Evolutionary conservation across 1,140 invertebrate genomes (phyloP), one percentile per base, ranked within the genome.

Genomic region (Teleogryllus occipitalis): DNA sequence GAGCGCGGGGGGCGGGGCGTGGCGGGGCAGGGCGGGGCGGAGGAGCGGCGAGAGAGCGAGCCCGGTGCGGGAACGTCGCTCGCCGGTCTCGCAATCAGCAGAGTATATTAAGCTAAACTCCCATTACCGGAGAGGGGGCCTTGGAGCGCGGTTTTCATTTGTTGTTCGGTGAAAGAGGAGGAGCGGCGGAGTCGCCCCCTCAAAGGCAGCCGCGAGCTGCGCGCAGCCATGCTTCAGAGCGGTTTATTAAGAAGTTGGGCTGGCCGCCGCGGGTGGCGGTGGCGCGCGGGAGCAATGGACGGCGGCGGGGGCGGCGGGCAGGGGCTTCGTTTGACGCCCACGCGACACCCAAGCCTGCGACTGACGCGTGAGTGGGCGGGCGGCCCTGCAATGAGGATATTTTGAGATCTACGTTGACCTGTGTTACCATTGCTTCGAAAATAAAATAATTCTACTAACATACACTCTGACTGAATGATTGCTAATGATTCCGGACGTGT

Each of bases 81-180:
- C 77, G 48, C 46, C 73, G 27, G 74, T 46, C 73, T 78, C 27
- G 75, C 80, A 81, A 81, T 81, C 80, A 81, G 77, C 76, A 79
- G 80, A 79, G 80, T 76, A 81, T 81, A 81, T 81, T 81, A 81
- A 80, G 54, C 81, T 80, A 81, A 81, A 81, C 81, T 81, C 77
- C 77, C 78, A 81, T 81, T 81, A 81, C 80, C 78, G 77, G 47
- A 65, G 47, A n/a, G n/a, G 65, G 54, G 46, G 72, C 48, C 74
- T 73, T 74, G 74, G 46, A 39, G 65, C 39, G 77, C 75, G 7
- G 74, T 47, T 80, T 80, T 81, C 81, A 80, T 80, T 81, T 80
- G 81, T 81, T 81, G 77, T 80, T 81, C 78, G 81, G 80, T 79
- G 78, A 80, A 78, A 76, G 79, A 76, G 80, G 78, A 79, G 54